Percentiles rank a stretch among this genome's conserved stretches.
These are phyloP conservation scores for Drosophila cognata DNA, from an alignment of 2,888 invertebrate species.

Conservation along the genomic window DNA sequence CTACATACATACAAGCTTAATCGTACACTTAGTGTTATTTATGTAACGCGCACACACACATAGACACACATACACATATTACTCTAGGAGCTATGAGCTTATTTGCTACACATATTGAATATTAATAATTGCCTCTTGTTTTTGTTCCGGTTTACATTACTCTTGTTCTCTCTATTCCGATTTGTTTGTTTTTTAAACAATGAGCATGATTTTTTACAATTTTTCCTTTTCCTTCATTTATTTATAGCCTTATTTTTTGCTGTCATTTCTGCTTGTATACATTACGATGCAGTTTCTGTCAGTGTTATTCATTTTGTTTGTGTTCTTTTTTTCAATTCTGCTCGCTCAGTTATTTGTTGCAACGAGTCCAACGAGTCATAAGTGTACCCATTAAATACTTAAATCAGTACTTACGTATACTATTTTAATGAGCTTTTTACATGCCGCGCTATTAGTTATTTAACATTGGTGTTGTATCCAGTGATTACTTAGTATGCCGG, in stretches of 20 bases:
- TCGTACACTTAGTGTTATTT: conserved; percentile 43
- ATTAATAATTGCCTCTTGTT: conserved; percentile 75
- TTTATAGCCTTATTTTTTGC: neutral
- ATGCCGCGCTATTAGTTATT: conserved; percentile 13
- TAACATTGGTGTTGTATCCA: conserved; percentile 56
- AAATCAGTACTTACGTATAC: conserved; percentile 2
- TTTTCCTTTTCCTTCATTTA: neutral
- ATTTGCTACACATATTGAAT: conserved; percentile 63
- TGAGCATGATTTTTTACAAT: conserved; percentile 55
- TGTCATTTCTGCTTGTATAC: conserved; percentile 8
- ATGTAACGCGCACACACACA: conserved; percentile 36
- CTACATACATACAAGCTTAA: conserved; percentile 29
- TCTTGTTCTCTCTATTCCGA: conserved; percentile 10
- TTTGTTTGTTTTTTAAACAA: conserved; percentile 70
- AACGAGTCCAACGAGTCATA: neutral
- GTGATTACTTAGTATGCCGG: conserved; percentile 44
- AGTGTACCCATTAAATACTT: conserved; percentile 14
- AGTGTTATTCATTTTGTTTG: conserved; percentile 1
- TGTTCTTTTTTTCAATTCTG: neutral
- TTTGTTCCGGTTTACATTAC: conserved; percentile 33
- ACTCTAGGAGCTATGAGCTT: conserved; percentile 49
- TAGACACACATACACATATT: conserved; percentile 35
- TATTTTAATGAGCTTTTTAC: conserved; percentile 10
- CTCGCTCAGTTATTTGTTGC: neutral
- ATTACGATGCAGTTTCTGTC: conserved; percentile 11